These are phyloP conservation scores for Fragum whitleyi DNA, from an alignment of 2,888 invertebrate genomes.

Conservation along the genomic window DNA sequence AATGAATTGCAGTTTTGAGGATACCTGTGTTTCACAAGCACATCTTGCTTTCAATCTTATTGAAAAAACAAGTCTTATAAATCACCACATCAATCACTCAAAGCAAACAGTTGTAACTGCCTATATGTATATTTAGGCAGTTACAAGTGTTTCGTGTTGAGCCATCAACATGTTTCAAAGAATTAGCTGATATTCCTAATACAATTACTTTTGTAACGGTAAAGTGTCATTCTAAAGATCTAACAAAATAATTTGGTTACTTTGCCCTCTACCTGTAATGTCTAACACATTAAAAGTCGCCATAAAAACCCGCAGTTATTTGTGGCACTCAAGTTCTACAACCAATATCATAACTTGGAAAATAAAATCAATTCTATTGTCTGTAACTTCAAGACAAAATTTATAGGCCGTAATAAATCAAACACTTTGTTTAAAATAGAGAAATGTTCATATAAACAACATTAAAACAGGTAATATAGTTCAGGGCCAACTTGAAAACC, in stretches of 20 bases:
- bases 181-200: too few relatives aligned
- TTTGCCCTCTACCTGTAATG: neutral
- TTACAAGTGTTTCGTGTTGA: too few relatives aligned
- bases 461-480: conserved; percentile 16
- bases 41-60: too few relatives aligned
- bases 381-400: conserved; percentile 30
- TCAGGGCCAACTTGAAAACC: neutral
- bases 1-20: too few relatives aligned
- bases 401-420: conserved; percentile 33
- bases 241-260: neutral
- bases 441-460: conserved; percentile 36
- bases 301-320: conserved; percentile 12
- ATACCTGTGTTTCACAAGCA: too few relatives aligned
- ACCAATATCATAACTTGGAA: conserved; percentile 16
- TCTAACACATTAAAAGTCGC: neutral
- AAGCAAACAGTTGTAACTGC: too few relatives aligned
- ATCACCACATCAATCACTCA: too few relatives aligned
- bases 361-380: conserved; percentile 30
- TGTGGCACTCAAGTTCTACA: conserved; percentile 5
- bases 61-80: too few relatives aligned
- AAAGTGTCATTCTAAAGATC: neutral
- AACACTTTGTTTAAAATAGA: conserved; percentile 34
- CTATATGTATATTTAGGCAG: too few relatives aligned
- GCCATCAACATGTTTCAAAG: too few relatives aligned
- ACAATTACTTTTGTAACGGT: too few relatives aligned